Evolutionary conservation across 1,140 invertebrate species (phyloP), one percentile per base, ranked within the genome.

Genomic region (Drosophila triauraria): DNA sequence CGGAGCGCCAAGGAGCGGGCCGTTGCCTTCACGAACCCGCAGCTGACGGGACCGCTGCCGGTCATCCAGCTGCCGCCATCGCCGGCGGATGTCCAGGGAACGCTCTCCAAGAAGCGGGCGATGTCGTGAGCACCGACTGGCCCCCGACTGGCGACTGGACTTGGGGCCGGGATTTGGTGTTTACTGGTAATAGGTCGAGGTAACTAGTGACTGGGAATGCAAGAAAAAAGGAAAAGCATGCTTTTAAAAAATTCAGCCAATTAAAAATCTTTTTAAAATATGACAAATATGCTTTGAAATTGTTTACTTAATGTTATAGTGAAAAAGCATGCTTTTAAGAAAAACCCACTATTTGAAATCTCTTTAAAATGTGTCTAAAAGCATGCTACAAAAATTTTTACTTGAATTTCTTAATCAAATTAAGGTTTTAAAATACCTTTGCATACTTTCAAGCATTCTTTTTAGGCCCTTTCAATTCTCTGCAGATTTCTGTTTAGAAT

Each of bases 1-100:
- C 5, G 46, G 32, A 68, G 62, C 15, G 93, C 94, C 83, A 95
- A 94, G 40, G 94, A 94, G 51, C 91, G 94, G 0, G 93, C 94
- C 25, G 91, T 92, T 5, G 91, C 91, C 54, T 92, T 85, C 50
- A 92, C 93, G 53, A 93, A 93, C 83, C 92, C 92, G 0, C 93
- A 92, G 48, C 85, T 93, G 75, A 69, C 65, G 8, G 30, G 30
- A 44, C 75, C 13, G 90, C 54, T 46, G 47, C 83, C 70, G 38
- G 70, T 44, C 30, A 85, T 92, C 54, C 91, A 92, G 42, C 84
- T 92, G 56, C 62, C 91, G 76, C 80, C 87, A 20, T 53, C 85
- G 50, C 79, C 88, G 17, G 62, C 69, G 15, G 79, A 88, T 38
- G 57, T 72, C 60, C 75, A 77, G 56, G 87, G 90, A 7, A 91